These are phyloP conservation scores for Silurus lanzhouensis DNA, from an alignment of 2,797 vertebrate species.

Conservation along the genomic window DNA sequence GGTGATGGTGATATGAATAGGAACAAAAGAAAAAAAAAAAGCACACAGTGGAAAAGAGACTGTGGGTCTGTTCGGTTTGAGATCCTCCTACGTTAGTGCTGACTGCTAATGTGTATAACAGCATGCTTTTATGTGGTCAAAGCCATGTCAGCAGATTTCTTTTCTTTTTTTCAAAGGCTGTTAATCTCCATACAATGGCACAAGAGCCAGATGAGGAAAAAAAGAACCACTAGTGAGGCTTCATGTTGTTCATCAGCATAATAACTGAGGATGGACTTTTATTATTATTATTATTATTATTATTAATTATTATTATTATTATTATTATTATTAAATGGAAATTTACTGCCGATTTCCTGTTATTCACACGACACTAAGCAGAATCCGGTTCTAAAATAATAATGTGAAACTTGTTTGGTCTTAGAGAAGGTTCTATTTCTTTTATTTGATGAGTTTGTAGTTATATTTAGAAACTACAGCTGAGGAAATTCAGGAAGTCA, in stretches of 20 bases:
- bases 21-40: neutral
- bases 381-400: neutral
- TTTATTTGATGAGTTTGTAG: neutral
- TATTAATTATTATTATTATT: no score
- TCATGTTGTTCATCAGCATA: slow-evolving; percentile 38
- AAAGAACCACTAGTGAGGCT: slow-evolving; percentile 34
- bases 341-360: neutral
- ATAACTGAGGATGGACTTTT: neutral
- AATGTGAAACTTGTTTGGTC: neutral
- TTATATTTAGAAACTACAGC: neutral
- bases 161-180: slow-evolving; percentile 45
- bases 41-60: slow-evolving; percentile 10
- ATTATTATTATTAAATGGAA: neutral
- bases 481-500: slow-evolving; percentile 45
- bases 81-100: slow-evolving; percentile 35
- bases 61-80: slow-evolving; percentile 29
- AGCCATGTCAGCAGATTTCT: slow-evolving; percentile 51
- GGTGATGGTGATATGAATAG: slow-evolving; percentile 1
- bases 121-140: slow-evolving; percentile 50
- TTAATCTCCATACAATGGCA: slow-evolving; percentile 57
- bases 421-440: neutral
- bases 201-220: slow-evolving; percentile 23
- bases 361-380: neutral
- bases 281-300: no score
- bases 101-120: slow-evolving; percentile 52